These are phyloP conservation scores for Chloroclystis v-ata DNA, from an alignment of 2,888 invertebrate species.

Conservation along the genomic window DNA sequence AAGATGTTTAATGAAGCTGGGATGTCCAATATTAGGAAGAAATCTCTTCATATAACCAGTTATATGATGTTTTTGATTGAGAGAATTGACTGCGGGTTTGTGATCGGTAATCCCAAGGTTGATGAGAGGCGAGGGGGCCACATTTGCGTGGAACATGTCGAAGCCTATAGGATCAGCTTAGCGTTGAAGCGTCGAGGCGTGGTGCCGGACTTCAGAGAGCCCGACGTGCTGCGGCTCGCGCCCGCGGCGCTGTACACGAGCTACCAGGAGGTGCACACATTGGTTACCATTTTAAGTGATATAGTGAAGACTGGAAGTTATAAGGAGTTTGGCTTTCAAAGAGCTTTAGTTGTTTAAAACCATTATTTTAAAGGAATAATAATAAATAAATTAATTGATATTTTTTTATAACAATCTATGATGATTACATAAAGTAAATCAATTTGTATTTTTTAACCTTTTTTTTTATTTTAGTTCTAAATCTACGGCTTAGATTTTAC, in stretches of 20 bases:
- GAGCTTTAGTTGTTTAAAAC: conserved; percentile 45
- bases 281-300: conserved; percentile 50
- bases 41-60: conserved; percentile 59
- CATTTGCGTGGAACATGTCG: conserved; percentile 56
- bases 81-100: conserved; percentile 50
- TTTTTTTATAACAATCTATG: too few relatives aligned
- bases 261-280: conserved; percentile 55
- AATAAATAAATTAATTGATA: too few relatives aligned
- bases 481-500: too few relatives aligned
- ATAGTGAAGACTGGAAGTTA: conserved; percentile 48
- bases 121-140: conserved; percentile 58
- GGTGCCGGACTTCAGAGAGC: conserved; percentile 55
- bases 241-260: conserved; percentile 59
- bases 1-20: conserved; percentile 55
- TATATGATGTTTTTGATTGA: conserved; percentile 63
- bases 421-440: too few relatives aligned
- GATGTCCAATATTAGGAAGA: conserved; percentile 50
- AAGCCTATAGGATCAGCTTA: conserved; percentile 56
- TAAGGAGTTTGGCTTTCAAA: conserved; percentile 39
- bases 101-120: conserved; percentile 51
- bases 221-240: conserved; percentile 57
- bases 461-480: too few relatives aligned
- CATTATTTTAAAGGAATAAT: too few relatives aligned
- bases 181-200: conserved; percentile 52
- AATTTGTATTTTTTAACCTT: too few relatives aligned